phyloP scores from a whole-genome alignment of 2,797 vertebrate species.

The Sebastes paucispinis region DNA sequence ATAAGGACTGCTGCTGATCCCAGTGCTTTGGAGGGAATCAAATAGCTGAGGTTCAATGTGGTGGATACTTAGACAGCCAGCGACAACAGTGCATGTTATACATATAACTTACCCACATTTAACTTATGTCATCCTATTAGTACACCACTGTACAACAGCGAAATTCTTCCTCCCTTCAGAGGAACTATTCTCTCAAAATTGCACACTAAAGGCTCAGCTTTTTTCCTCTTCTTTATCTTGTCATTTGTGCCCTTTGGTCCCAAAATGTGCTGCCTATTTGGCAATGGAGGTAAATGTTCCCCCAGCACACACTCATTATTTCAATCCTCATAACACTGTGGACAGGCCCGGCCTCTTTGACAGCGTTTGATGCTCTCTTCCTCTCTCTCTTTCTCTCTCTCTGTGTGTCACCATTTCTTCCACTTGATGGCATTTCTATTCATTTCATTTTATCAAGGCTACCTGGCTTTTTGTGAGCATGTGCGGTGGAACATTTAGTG shows the following conservation, averaged over 20 bases:
- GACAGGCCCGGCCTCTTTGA: slow-evolving; percentile 67
- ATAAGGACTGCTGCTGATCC: slow-evolving; percentile 59
- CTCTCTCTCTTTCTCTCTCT: slow-evolving; percentile 41
- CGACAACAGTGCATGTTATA: slow-evolving; percentile 3
- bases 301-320: slow-evolving; percentile 73
- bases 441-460: neutral
- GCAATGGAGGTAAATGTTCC: slow-evolving; percentile 65
- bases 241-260: slow-evolving; percentile 48
- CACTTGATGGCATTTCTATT: slow-evolving; percentile 19
- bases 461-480: neutral
- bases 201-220: neutral
- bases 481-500: slow-evolving; percentile 3
- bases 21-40: slow-evolving; percentile 43
- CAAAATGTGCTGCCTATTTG: slow-evolving; percentile 54
- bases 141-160: neutral
- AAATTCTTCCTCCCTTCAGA: neutral
- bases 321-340: slow-evolving; percentile 68
- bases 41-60: slow-evolving; percentile 33
- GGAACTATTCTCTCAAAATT: slow-evolving; percentile 11
- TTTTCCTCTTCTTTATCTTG: slow-evolving; percentile 22
- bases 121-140: neutral
- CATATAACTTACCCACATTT: neutral
- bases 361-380: slow-evolving; percentile 66
- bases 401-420: slow-evolving; percentile 39
- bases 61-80: neutral